These are phyloP conservation scores for Hafferia zeledoni DNA, from an alignment of 2,797 vertebrate species.

Conservation along the genomic window DNA sequence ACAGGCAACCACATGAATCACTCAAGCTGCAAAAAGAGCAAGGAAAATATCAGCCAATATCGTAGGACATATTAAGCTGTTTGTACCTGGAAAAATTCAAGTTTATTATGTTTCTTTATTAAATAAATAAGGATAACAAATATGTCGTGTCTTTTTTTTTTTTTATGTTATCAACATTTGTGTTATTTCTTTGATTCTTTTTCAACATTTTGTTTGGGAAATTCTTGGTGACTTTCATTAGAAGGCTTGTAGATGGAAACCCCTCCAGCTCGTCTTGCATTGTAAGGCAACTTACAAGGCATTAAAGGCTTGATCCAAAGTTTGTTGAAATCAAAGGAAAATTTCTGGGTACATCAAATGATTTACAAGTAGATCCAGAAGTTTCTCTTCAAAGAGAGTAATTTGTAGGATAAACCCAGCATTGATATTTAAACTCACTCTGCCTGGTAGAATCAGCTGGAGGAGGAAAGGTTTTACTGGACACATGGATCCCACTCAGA, in stretches of 20 bases:
- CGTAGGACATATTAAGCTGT: constrained; percentile 52
- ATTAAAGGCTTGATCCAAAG: constrained; percentile 6
- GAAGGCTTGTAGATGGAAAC: not conserved
- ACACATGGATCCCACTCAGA: not conserved
- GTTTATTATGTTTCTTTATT: constrained; percentile 66
- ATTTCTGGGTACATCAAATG: not conserved
- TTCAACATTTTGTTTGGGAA: not conserved
- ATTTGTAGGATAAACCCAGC: not conserved
- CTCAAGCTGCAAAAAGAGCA: constrained; percentile 39
- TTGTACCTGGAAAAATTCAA: constrained; percentile 62
- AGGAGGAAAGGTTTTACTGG: not conserved
- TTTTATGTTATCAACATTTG: not conserved
- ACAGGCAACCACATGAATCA: constrained; percentile 46
- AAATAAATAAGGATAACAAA: constrained; percentile 66
- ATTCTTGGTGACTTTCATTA: not conserved
- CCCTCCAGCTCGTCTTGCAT: not conserved
- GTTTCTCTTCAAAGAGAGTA: not conserved
- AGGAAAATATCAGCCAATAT: constrained; percentile 64
- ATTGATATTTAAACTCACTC: not conserved
- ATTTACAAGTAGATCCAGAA: not conserved
- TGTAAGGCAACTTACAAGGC: not conserved
- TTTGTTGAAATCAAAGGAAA: not conserved
- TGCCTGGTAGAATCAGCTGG: not conserved
- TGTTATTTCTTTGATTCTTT: not conserved
- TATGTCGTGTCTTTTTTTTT: constrained; percentile 10